Percentiles rank a stretch among this genome's conserved stretches.
These are phyloP conservation scores for Bombus breviceps DNA, from an alignment of 1,140 invertebrate species.

Conservation along the genomic window DNA sequence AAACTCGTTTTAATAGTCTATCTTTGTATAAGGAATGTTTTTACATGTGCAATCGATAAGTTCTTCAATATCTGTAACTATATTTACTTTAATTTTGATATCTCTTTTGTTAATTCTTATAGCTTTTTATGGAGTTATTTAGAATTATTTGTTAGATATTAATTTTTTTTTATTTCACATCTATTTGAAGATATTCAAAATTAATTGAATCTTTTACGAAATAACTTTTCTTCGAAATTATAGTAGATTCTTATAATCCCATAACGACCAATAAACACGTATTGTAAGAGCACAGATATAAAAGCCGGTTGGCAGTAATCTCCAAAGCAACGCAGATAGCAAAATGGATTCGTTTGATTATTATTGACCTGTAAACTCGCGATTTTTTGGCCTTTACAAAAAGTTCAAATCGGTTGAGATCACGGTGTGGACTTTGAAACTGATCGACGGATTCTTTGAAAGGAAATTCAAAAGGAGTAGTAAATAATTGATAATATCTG, in stretches of 20 bases:
- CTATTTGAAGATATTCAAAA: neutral
- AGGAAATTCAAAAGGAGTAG: neutral
- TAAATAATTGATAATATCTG: neutral
- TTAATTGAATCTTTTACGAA: neutral
- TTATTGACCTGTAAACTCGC: slow-evolving; percentile 26
- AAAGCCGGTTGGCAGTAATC: neutral
- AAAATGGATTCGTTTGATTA: slow-evolving; percentile 13
- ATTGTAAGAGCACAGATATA: neutral
- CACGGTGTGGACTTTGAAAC: slow-evolving; percentile 32
- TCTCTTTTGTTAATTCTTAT: no score
- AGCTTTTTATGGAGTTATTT: no score
- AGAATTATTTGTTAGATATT: no score
- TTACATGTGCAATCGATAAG: no score
- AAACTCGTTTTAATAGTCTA: no score
- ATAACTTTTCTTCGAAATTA: neutral
- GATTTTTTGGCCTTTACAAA: neutral
- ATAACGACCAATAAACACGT: neutral
- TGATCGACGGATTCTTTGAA: neutral
- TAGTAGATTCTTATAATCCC: neutral
- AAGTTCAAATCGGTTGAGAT: neutral
- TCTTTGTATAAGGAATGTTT: no score
- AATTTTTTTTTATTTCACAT: no score
- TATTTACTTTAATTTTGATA: no score
- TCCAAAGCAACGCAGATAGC: neutral
- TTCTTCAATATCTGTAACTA: no score